Conservation (phyloP, 2,113 vertebrate species). For the Lepus americanus region DNA sequence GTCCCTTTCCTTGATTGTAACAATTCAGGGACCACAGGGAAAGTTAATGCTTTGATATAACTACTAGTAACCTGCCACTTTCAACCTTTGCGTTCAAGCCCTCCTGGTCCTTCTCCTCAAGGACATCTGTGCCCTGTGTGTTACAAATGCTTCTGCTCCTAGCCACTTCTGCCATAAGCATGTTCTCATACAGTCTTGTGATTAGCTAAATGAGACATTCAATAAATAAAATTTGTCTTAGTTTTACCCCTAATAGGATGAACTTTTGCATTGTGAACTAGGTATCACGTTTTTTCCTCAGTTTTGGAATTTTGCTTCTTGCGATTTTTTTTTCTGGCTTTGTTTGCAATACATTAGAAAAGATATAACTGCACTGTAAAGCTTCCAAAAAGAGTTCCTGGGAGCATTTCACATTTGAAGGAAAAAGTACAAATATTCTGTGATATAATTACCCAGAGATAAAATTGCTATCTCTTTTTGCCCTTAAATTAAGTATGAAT, state of each 20-base stretch:
- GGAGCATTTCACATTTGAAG: neutral
- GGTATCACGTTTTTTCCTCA: neutral
- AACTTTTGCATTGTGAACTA: neutral
- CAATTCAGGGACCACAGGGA: neutral
- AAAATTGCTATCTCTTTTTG: neutral
- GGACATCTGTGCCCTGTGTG: neutral
- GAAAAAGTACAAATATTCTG: neutral
- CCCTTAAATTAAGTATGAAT: neutral
- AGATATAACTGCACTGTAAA: neutral
- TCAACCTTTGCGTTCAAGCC: neutral
- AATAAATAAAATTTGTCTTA: neutral
- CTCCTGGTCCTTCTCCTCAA: neutral
- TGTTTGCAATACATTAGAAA: neutral
- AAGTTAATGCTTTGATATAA: neutral
- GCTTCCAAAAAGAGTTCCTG: conserved; percentile 25
- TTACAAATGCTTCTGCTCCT: neutral
- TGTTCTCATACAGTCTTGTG: neutral
- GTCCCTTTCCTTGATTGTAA: neutral
- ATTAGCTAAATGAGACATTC: neutral
- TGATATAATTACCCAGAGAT: neutral
- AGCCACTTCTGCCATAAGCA: neutral
- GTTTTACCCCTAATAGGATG: neutral
- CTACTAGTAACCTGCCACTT: neutral
- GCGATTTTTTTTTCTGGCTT: neutral
- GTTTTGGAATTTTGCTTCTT: neutral